Evolutionary conservation across 2,797 vertebrate species (phyloP).

Genomic region (Limnodromus scolopaceus): DNA sequence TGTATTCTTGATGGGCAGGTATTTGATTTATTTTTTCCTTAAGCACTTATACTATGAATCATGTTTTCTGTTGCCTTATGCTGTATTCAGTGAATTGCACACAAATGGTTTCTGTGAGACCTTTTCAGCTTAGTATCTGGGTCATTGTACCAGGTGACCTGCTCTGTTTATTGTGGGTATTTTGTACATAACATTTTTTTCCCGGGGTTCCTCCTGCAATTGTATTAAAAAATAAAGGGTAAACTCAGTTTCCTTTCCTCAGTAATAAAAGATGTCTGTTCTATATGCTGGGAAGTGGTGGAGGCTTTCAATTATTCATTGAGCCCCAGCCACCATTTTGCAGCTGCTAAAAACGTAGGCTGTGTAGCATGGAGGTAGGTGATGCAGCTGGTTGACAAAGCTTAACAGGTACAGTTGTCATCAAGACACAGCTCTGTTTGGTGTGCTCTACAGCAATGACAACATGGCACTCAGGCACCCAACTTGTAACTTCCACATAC

Average conservation of each 20-base stretch:
- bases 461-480: background rate
- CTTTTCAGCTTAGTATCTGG: conserved; percentile 11
- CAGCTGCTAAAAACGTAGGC: background rate
- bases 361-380: background rate
- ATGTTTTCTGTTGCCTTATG: background rate
- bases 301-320: background rate
- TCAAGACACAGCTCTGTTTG: background rate
- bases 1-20: background rate
- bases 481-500: fast-evolving
- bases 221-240: conserved; percentile 24
- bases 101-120: conserved; percentile 55
- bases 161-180: background rate
- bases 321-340: background rate
- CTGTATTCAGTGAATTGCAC: conserved; percentile 29
- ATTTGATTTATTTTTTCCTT: background rate
- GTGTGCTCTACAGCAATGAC: background rate
- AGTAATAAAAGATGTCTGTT: background rate
- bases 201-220: background rate
- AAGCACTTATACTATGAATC: background rate
- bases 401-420: background rate
- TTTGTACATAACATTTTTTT: background rate
- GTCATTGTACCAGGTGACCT: conserved; percentile 10
- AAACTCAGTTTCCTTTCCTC: background rate
- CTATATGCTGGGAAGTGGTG: background rate
- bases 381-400: background rate